A percentile compares a stretch with the other conserved stretches of the same genome.
phyloP scores from a whole-genome alignment of 2,797 vertebrate genomes.

The Choloepus didactylus region DNA sequence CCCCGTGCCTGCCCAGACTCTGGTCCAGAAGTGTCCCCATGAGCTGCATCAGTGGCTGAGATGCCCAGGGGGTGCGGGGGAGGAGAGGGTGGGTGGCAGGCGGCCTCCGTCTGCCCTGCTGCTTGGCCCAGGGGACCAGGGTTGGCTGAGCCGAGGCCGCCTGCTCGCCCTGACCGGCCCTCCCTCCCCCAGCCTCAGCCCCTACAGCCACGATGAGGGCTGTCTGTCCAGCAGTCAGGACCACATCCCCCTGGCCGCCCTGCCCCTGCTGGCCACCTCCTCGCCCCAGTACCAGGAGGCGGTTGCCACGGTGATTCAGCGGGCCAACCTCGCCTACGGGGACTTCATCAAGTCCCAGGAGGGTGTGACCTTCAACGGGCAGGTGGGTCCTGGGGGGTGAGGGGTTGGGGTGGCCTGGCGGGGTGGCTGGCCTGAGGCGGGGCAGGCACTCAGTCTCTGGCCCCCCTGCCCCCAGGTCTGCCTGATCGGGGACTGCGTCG shows the following conservation, averaged over 20 bases:
- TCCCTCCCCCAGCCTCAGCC: slow-evolving; percentile 92
- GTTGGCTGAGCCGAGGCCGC: neutral
- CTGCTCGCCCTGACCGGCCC: slow-evolving; percentile 41
- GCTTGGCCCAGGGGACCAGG: neutral
- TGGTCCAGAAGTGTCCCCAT: accelerated
- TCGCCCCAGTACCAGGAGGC: slow-evolving; percentile 98
- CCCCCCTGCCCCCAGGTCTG: slow-evolving; percentile 92
- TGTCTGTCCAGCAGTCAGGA: slow-evolving; percentile 99
- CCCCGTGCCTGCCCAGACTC: neutral
- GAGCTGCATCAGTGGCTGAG: neutral
- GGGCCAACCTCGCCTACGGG: slow-evolving; percentile 96
- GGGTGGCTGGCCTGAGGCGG: neutral
- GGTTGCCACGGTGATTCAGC: slow-evolving; percentile 94
- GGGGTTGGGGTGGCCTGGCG: neutral
- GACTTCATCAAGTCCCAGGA: slow-evolving; percentile 96
- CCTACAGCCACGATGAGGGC: slow-evolving; percentile 96
- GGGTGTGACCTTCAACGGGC: slow-evolving; percentile 94
- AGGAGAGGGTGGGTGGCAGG: neutral
- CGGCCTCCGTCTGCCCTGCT: neutral
- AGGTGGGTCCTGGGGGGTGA: slow-evolving; percentile 89
- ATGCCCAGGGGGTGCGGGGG: too few species aligned
- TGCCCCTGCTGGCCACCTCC: slow-evolving; percentile 96
- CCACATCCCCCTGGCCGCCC: slow-evolving; percentile 97
- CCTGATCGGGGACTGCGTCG: slow-evolving; percentile 97
- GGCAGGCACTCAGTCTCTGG: neutral